Conservation (phyloP, 2,888 invertebrate genomes). For the Epirrhoe alternata region DNA sequence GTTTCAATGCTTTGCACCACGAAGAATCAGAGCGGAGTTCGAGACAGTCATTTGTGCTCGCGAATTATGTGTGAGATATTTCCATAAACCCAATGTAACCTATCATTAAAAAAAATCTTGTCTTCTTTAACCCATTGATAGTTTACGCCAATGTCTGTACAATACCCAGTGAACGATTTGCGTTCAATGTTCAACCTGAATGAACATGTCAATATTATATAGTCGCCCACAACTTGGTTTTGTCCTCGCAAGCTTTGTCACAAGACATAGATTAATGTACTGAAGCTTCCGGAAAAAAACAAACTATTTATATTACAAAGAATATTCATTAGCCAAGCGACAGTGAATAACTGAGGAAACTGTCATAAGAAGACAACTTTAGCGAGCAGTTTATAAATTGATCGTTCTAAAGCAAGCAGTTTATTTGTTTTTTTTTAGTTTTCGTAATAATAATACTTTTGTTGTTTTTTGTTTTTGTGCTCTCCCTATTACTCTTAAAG, state of each 20-base stretch:
- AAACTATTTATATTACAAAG: constrained; percentile 49
- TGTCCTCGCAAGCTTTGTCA: constrained; percentile 66
- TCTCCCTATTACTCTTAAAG: too few relatives aligned
- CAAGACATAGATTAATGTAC: constrained; percentile 68
- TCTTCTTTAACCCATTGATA: too few relatives aligned
- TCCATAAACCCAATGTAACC: background rate
- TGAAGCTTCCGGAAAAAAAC: constrained; percentile 42
- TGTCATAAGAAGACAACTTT: constrained; percentile 27
- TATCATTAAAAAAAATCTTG: too few relatives aligned
- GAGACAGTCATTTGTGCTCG: constrained; percentile 11
- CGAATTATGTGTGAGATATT: background rate
- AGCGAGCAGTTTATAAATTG: background rate
- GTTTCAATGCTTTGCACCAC: constrained; percentile 25
- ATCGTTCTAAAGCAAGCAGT: background rate
- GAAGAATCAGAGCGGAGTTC: constrained; percentile 2
- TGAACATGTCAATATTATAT: constrained; percentile 50
- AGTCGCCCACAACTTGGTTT: constrained; percentile 51
- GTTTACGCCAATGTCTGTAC: background rate
- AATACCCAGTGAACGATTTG: background rate
- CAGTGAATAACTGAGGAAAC: constrained; percentile 37
- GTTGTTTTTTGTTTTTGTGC: too few relatives aligned
- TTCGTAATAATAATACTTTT: background rate
- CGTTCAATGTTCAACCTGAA: background rate
- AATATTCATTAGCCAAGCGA: constrained; percentile 48
- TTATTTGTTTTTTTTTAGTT: background rate